Percentiles rank a stretch among this genome's conserved stretches.
Evolutionary conservation across 2,797 vertebrate species (phyloP).

Genomic region (Rhadinocentrus ornatus): DNA sequence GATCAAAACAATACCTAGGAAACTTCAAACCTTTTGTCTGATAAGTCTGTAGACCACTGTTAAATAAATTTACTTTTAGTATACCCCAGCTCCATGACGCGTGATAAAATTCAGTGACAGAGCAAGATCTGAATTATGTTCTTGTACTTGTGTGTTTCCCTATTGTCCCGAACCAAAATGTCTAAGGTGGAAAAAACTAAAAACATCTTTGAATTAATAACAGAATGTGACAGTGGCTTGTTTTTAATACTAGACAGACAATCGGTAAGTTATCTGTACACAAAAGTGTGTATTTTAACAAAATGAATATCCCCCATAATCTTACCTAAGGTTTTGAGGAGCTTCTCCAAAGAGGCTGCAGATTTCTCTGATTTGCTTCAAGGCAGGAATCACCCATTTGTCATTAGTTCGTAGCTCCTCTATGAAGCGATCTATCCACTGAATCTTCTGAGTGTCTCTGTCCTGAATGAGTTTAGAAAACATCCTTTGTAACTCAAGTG

Average conservation of each 20-base stretch:
- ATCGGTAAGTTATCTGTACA: neutral
- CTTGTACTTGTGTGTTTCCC: no score
- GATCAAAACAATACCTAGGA: slow-evolving; percentile 35
- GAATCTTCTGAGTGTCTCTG: slow-evolving; percentile 98
- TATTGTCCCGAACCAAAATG: neutral
- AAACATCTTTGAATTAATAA: neutral
- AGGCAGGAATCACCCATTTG: slow-evolving; percentile 99
- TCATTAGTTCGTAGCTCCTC: slow-evolving; percentile 99
- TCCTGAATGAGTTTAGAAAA: slow-evolving; percentile 83
- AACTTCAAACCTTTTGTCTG: slow-evolving; percentile 13
- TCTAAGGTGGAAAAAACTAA: neutral
- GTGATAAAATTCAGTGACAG: neutral
- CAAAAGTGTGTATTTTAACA: neutral
- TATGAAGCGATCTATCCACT: slow-evolving; percentile 99
- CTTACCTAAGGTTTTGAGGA: slow-evolving; percentile 97
- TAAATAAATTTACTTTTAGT: neutral
- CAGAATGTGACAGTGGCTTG: neutral
- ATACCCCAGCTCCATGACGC: neutral
- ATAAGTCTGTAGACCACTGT: neutral
- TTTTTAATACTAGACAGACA: neutral
- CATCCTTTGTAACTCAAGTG: slow-evolving; percentile 2
- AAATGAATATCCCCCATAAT: slow-evolving; percentile 6
- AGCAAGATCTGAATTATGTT: neutral
- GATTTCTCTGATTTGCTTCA: slow-evolving; percentile 99
- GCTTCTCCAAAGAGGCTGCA: slow-evolving; percentile 99